Percentiles rank a stretch among this genome's conserved stretches.
Evolutionary conservation across 2,888 invertebrate species (phyloP).

Genomic region (Hypomecis punctinalis): DNA sequence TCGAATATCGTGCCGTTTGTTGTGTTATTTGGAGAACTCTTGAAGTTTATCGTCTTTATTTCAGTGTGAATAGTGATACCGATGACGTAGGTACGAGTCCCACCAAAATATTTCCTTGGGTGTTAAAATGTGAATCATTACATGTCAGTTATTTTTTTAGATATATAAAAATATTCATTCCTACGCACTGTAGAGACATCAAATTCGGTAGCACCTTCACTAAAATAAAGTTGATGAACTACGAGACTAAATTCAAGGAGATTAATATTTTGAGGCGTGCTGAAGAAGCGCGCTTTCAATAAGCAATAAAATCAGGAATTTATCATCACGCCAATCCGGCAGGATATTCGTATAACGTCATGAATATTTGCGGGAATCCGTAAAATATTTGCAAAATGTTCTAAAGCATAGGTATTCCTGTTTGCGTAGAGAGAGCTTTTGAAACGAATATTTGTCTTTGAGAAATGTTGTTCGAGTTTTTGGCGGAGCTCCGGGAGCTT

Average conservation of each 20-base stretch:
- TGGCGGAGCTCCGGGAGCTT: constrained; percentile 10
- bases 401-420: constrained; percentile 4
- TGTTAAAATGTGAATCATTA: constrained; percentile 30
- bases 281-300: constrained; percentile 46
- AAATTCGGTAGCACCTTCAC: constrained; percentile 34
- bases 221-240: constrained; percentile 51
- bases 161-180: constrained; percentile 32
- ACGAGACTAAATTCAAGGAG: constrained; percentile 49
- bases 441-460: constrained; percentile 15
- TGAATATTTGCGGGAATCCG: constrained; percentile 26
- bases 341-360: constrained; percentile 32
- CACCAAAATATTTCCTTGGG: constrained; percentile 26
- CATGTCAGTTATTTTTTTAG: constrained; percentile 18
- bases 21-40: constrained; percentile 6
- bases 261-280: constrained; percentile 49
- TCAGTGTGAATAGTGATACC: constrained; percentile 16
- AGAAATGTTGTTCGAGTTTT: constrained; percentile 10
- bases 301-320: constrained; percentile 47
- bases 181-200: constrained; percentile 34
- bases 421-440: constrained; percentile 19
- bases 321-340: constrained; percentile 41
- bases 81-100: constrained; percentile 22
- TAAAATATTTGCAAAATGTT: constrained; percentile 11
- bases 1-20: constrained; percentile 3
- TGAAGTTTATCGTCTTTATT: constrained; percentile 14